Percentiles rank a stretch among this genome's conserved stretches.
Evolutionary conservation across 2,888 invertebrate species (phyloP).

Genomic region (Beris chalybata): DNA sequence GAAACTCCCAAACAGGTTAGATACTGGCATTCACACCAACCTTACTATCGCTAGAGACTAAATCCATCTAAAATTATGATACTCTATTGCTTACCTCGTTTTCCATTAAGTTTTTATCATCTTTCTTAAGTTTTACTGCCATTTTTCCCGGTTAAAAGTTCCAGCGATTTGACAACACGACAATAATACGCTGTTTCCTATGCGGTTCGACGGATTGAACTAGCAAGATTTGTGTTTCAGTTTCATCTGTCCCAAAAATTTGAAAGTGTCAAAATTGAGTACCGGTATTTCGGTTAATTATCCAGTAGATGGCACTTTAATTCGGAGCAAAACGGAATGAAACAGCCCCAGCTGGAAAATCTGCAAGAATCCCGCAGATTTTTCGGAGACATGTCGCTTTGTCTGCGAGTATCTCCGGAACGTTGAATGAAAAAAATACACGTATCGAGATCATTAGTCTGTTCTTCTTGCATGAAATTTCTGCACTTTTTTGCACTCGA

Average conservation of each 20-base stretch:
- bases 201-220: background rate
- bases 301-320: too few relatives aligned
- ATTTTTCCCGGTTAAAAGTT: conserved; percentile 33
- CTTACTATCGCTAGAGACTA: background rate
- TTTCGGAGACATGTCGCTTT: too few relatives aligned
- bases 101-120: conserved; percentile 40
- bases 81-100: conserved; percentile 36
- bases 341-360: too few relatives aligned
- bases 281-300: too few relatives aligned
- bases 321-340: too few relatives aligned
- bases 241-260: background rate
- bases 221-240: background rate
- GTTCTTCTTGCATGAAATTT: too few relatives aligned
- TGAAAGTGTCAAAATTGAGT: too few relatives aligned
- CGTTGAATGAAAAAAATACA: too few relatives aligned
- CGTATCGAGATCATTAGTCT: too few relatives aligned
- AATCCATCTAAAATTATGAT: background rate
- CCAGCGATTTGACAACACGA: background rate
- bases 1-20: background rate
- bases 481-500: too few relatives aligned
- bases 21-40: background rate
- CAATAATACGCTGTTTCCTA: background rate
- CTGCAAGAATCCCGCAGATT: too few relatives aligned
- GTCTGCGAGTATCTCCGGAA: too few relatives aligned
- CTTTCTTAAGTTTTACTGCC: conserved; percentile 42